Percentiles rank a stretch among this genome's conserved stretches.
These are phyloP conservation scores for Phalangium opilio DNA, from an alignment of 2,888 invertebrate genomes.

Conservation along the genomic window DNA sequence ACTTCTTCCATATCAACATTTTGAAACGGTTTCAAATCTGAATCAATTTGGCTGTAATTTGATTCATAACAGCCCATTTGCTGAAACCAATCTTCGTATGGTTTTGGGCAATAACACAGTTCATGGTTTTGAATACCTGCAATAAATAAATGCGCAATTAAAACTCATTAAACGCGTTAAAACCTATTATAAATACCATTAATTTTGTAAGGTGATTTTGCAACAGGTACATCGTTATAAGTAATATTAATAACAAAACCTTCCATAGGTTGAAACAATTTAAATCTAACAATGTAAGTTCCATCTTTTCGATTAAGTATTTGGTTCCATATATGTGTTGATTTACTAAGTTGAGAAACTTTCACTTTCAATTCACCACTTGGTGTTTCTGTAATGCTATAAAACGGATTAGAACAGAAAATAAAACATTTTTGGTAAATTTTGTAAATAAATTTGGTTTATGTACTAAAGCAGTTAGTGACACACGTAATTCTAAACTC, in stretches of 20 bases:
- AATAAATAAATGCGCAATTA: too few species aligned
- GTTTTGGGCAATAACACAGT: slow-evolving; percentile 63
- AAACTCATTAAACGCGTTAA: too few species aligned
- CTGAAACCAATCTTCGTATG: slow-evolving; percentile 48
- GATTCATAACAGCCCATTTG: slow-evolving; percentile 40
- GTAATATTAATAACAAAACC: slow-evolving; percentile 52
- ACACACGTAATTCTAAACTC: too few species aligned
- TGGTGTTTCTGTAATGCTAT: slow-evolving; percentile 26
- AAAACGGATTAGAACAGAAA: too few species aligned
- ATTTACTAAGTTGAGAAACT: slow-evolving; percentile 39
- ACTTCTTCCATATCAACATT: slow-evolving; percentile 52
- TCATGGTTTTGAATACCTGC: slow-evolving; percentile 47
- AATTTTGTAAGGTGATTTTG: slow-evolving; percentile 46
- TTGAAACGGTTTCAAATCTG: slow-evolving; percentile 52
- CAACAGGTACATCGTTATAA: slow-evolving; percentile 45
- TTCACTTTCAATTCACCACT: slow-evolving; percentile 36
- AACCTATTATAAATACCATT: slow-evolving; percentile 41
- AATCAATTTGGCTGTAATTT: slow-evolving; percentile 49
- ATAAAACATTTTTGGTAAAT: background rate
- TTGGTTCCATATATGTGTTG: slow-evolving; percentile 58
- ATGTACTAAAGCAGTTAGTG: too few species aligned
- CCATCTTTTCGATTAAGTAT: slow-evolving; percentile 68
- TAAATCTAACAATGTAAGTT: slow-evolving; percentile 64
- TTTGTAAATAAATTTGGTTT: too few species aligned
- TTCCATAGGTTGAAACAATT: slow-evolving; percentile 55